Percentiles rank a stretch among this genome's conserved stretches.
Evolutionary conservation across 2,113 vertebrate species (phyloP).

Genomic region (Lagopus muta): DNA sequence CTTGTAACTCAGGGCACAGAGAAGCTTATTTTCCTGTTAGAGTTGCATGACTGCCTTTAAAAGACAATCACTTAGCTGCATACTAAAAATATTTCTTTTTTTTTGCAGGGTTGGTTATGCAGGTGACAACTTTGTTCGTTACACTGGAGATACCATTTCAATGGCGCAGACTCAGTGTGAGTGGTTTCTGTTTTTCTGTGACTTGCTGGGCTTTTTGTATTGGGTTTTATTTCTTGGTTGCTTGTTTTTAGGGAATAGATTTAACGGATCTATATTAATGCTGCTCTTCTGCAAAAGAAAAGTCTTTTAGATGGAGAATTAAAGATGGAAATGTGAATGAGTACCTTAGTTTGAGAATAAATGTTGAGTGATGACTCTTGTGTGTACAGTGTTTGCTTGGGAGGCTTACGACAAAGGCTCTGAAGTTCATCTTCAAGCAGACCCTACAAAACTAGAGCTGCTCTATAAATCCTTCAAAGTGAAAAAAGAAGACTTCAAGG

Average conservation of each 20-base stretch:
- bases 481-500: slow-evolving; percentile 98
- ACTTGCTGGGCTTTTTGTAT: neutral
- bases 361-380: slow-evolving; percentile 11
- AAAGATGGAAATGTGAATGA: neutral
- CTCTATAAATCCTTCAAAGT: slow-evolving; percentile 96
- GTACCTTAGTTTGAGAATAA: neutral
- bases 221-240: neutral
- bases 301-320: neutral
- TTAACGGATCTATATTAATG: neutral
- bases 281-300: neutral
- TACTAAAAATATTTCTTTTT: neutral
- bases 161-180: slow-evolving; percentile 98
- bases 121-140: slow-evolving; percentile 96
- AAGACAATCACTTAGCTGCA: neutral
- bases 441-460: slow-evolving; percentile 96
- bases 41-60: neutral
- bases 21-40: neutral
- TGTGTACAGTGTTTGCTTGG: slow-evolving; percentile 93
- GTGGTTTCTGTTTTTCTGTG: slow-evolving; percentile 48
- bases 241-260: neutral
- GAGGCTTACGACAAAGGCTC: slow-evolving; percentile 98
- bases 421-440: slow-evolving; percentile 97
- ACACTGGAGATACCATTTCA: slow-evolving; percentile 91
- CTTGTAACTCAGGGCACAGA: neutral
- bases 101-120: slow-evolving; percentile 91